Percentiles rank a stretch among this genome's conserved stretches.
Conservation (phyloP, 1,140 invertebrate species). For the Bilobella aurantiaca region DNA sequence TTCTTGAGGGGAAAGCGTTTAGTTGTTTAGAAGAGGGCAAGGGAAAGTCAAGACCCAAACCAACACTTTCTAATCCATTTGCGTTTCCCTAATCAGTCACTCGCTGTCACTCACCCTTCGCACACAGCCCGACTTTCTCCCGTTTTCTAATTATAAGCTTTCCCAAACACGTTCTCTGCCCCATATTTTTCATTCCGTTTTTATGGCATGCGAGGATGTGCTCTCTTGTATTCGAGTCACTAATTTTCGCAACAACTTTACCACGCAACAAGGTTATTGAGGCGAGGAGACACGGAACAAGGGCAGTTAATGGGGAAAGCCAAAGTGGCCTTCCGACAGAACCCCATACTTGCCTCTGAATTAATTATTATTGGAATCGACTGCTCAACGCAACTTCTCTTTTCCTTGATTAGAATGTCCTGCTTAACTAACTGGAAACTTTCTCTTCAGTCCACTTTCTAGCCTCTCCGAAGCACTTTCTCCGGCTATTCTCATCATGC, state of each 20-base stretch:
- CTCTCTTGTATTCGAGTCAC: not conserved
- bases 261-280: constrained; percentile 1
- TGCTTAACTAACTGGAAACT: not conserved
- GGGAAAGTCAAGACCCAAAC: no score
- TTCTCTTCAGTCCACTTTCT: not conserved
- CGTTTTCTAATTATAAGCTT: not conserved
- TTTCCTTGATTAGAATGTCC: not conserved
- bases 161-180: not conserved
- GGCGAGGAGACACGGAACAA: not conserved
- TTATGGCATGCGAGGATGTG: no score
- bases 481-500: not conserved
- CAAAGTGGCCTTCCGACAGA: not conserved
- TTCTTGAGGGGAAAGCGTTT: no score
- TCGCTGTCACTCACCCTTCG: no score
- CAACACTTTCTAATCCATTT: no score
- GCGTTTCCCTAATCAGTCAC: no score
- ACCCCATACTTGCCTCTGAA: not conserved
- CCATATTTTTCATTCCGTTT: no score
- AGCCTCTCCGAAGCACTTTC: not conserved
- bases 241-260: not conserved
- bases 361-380: not conserved
- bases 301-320: not conserved
- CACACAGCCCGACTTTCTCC: not conserved
- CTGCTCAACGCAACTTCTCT: not conserved
- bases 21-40: no score